Percentiles rank a stretch among this genome's conserved stretches.
Conservation (phyloP, 2,888 invertebrate species). For the Stenchaetothrips biformis region DNA sequence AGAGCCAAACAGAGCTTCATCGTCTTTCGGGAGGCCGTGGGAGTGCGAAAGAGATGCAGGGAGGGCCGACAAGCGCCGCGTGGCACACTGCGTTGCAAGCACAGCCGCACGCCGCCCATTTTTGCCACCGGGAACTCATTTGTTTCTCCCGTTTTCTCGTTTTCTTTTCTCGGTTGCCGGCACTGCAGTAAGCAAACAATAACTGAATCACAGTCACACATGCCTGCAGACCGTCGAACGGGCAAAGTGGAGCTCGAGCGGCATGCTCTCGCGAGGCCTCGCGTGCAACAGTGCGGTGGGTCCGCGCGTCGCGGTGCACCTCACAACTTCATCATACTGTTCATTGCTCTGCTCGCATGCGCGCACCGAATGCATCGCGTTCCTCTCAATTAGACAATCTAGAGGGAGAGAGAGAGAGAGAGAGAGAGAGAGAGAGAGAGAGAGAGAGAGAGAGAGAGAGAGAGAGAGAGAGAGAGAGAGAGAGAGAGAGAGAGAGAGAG, state of each 20-base stretch:
- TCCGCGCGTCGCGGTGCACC: background rate
- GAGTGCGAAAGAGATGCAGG: too few species aligned
- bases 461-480: background rate
- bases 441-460: background rate
- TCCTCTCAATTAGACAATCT: conserved; percentile 16
- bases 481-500: background rate
- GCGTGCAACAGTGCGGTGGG: background rate
- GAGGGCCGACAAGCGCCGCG: too few species aligned
- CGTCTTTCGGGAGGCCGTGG: too few species aligned
- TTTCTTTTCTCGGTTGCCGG: too few species aligned
- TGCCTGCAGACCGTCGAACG: background rate
- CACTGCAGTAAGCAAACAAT: background rate
- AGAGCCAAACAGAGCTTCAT: too few species aligned
- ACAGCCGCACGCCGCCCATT: too few species aligned
- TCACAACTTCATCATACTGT: conserved; percentile 2
- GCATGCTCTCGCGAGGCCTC: background rate
- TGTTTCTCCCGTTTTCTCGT: too few species aligned
- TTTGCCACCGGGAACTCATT: too few species aligned
- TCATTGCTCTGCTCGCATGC: conserved; percentile 8
- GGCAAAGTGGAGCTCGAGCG: background rate
- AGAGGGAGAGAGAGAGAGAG: background rate
- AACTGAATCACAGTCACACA: background rate
- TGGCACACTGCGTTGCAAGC: too few species aligned
- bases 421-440: background rate
- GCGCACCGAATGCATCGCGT: background rate